A percentile compares a stretch with the other conserved stretches of the same genome.
These are phyloP conservation scores for Epizoanthus illoricatus DNA, from an alignment of 92 coral and sea anemone species.

Conservation along the genomic window DNA sequence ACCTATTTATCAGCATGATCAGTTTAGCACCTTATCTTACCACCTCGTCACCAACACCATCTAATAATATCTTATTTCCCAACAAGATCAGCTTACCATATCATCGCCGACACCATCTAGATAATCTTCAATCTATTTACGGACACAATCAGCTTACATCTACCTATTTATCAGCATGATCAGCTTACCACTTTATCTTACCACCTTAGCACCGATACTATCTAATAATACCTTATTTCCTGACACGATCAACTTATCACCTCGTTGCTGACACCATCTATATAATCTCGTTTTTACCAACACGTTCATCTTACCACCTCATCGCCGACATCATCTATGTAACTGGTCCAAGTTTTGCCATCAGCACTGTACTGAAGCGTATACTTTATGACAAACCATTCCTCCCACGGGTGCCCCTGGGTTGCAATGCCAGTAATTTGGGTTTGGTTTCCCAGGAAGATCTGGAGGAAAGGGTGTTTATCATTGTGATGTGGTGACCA, in stretches of 20 bases:
- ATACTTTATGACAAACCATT: slow-evolving; percentile 56
- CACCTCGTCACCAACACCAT: too few relatives aligned
- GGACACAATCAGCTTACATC: too few relatives aligned
- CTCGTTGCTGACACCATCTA: too few relatives aligned
- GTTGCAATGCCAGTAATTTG: slow-evolving; percentile 61
- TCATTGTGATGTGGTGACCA: slow-evolving; percentile 56
- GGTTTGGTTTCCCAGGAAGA: slow-evolving; percentile 66
- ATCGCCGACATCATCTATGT: slow-evolving; percentile 52
- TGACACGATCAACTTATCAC: too few relatives aligned
- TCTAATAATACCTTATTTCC: too few relatives aligned
- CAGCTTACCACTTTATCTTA: too few relatives aligned
- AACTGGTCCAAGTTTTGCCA: slow-evolving; percentile 57
- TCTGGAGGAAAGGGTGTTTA: slow-evolving; percentile 54
- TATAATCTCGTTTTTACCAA: background rate
- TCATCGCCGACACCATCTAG: slow-evolving; percentile 45
- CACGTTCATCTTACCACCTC: slow-evolving; percentile 43
- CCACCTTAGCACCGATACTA: too few relatives aligned
- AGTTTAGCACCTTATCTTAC: too few relatives aligned
- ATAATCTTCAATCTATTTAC: too few relatives aligned
- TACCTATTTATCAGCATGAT: too few relatives aligned
- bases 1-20: too few relatives aligned
- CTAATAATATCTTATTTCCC: background rate
- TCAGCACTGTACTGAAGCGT: slow-evolving; percentile 56
- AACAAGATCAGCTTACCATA: slow-evolving; percentile 39
- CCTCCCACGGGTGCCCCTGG: slow-evolving; percentile 72